These are phyloP conservation scores for Drosophila pegasa DNA, from an alignment of 2,888 invertebrate species.

Conservation along the genomic window DNA sequence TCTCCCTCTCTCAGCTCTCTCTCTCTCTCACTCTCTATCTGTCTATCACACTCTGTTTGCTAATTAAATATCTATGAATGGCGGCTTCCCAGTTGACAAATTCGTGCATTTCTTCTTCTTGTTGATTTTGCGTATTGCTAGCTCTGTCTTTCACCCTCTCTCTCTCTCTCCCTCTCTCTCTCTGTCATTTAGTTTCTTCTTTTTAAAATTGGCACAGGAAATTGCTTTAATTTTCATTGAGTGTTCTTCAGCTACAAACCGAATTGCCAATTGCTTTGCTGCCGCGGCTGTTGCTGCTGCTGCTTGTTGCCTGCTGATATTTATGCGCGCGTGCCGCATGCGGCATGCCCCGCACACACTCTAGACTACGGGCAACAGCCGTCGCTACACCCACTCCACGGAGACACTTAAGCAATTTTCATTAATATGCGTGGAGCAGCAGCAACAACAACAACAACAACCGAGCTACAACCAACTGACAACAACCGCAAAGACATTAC, in stretches of 20 bases:
- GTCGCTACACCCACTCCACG: constrained; percentile 21
- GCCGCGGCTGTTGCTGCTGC: constrained; percentile 10
- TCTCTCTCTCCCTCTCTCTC: background rate
- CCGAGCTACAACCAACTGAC: constrained; percentile 14
- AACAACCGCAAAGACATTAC: constrained; percentile 56
- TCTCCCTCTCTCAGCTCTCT: constrained; percentile 1
- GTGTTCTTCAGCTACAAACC: constrained; percentile 55
- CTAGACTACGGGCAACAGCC: constrained; percentile 6
- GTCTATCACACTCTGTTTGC: constrained; percentile 47
- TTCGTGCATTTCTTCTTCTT: constrained; percentile 8
- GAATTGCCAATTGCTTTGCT: constrained; percentile 60
- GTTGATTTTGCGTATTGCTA: background rate
- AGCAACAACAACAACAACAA: constrained; percentile 33
- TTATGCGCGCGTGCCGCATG: constrained; percentile 58
- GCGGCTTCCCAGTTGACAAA: constrained; percentile 58
- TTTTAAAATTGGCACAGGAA: constrained; percentile 77
- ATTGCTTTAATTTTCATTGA: constrained; percentile 79
- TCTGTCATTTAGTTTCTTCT: constrained; percentile 64
- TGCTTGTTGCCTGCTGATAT: constrained; percentile 40
- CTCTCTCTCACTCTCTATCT: constrained; percentile 9
- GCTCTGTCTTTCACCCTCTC: background rate
- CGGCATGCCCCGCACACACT: constrained; percentile 28
- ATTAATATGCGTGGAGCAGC: constrained; percentile 63
- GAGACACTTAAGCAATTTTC: constrained; percentile 69
- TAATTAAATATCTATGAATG: constrained; percentile 82